Percentiles rank a stretch among this genome's conserved stretches.
These are phyloP conservation scores for Notocelia uddmanniana DNA, from an alignment of 2,888 invertebrate genomes.

Conservation along the genomic window DNA sequence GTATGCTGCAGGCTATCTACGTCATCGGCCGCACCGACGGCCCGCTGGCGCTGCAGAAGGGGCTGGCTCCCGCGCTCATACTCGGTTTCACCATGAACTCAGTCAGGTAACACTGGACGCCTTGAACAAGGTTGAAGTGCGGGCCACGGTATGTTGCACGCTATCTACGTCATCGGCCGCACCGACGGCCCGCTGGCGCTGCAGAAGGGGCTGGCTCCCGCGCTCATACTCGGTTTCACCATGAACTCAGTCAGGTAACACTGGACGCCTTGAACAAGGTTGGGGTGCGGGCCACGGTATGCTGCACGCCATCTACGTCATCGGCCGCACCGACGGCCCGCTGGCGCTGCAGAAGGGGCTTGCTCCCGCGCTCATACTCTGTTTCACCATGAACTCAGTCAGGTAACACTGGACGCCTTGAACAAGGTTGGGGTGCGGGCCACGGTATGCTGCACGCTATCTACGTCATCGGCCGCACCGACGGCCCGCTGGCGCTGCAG, in stretches of 20 bases:
- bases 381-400: conserved; percentile 87
- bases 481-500: conserved; percentile 89
- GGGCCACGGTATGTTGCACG: neutral
- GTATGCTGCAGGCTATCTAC: conserved; percentile 71
- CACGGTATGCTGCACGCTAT: conserved; percentile 58
- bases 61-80: conserved; percentile 92
- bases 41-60: conserved; percentile 89
- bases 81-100: conserved; percentile 89
- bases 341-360: conserved; percentile 91
- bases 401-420: conserved; percentile 63
- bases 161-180: conserved; percentile 88
- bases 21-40: conserved; percentile 91
- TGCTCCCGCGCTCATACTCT: conserved; percentile 92
- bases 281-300: too few relatives aligned
- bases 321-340: conserved; percentile 90
- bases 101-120: conserved; percentile 68
- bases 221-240: conserved; percentile 91
- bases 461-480: conserved; percentile 89
- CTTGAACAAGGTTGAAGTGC: neutral
- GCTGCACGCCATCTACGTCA: conserved; percentile 83
- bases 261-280: conserved; percentile 3
- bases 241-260: conserved; percentile 85
- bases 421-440: neutral
- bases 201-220: conserved; percentile 92
- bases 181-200: conserved; percentile 91